Conservation (phyloP, 2,797 vertebrate species). For the Protosalanx chinensis region DNA sequence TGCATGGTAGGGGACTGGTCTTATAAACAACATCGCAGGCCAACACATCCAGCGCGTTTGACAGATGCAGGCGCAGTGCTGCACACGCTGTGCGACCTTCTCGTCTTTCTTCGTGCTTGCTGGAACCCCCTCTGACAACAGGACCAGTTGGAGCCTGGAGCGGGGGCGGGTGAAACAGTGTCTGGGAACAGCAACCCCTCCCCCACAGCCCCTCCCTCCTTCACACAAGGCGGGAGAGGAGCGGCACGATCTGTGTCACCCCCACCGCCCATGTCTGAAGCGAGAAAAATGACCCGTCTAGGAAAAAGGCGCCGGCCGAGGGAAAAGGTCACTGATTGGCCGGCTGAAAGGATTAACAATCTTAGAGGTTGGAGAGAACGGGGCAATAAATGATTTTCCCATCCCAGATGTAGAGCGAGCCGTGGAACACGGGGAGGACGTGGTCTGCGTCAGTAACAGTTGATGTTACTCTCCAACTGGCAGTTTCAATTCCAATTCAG, state of each 20-base stretch:
- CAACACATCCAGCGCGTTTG: neutral
- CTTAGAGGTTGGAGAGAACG: neutral
- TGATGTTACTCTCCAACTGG: constrained; percentile 1
- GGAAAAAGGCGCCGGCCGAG: no score
- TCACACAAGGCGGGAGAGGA: no score
- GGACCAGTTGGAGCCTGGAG: neutral
- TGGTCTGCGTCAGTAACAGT: neutral
- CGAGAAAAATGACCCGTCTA: no score
- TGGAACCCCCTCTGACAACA: neutral
- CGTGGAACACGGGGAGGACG: neutral
- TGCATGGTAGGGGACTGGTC: neutral
- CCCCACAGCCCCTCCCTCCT: no score
- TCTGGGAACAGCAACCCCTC: no score
- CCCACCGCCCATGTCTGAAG: no score
- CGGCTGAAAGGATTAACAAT: neutral
- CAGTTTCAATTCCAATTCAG: constrained; percentile 4
- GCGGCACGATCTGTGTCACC: neutral
- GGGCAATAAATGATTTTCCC: neutral
- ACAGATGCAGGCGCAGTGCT: neutral
- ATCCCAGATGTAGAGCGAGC: neutral
- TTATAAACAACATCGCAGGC: neutral
- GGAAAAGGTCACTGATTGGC: neutral
- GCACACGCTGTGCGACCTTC: neutral
- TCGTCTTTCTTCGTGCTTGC: neutral
- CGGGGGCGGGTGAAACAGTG: no score